Evolutionary conservation across 2,888 invertebrate species (phyloP).

Genomic region (Apodemia hepburni): DNA sequence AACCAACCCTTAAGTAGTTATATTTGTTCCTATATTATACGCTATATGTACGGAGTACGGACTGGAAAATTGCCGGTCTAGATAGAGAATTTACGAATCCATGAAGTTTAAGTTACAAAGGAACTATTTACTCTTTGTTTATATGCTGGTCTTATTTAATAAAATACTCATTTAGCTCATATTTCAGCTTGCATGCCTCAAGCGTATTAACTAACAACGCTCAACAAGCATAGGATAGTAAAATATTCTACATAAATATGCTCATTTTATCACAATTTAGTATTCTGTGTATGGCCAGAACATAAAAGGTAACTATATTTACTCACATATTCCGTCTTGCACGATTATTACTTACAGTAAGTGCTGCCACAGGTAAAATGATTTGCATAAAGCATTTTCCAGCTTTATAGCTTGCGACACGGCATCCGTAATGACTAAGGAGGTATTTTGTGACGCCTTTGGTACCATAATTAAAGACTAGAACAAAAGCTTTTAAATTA

Average conservation of each 20-base stretch:
- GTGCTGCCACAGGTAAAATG: constrained; percentile 43
- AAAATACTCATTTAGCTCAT: background rate
- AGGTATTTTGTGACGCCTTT: constrained; percentile 66
- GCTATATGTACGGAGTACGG: too few species aligned
- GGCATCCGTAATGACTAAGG: constrained; percentile 68
- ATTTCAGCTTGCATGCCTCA: background rate
- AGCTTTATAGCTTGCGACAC: constrained; percentile 66
- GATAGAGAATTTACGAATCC: too few species aligned
- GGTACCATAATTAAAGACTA: constrained; percentile 60
- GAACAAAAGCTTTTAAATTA: constrained; percentile 59
- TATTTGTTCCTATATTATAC: too few species aligned
- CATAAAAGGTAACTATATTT: constrained; percentile 32
- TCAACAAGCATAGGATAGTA: background rate
- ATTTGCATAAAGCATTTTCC: constrained; percentile 68
- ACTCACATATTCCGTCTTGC: constrained; percentile 33
- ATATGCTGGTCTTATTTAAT: background rate
- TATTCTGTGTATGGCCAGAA: constrained; percentile 16
- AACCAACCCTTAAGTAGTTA: too few species aligned
- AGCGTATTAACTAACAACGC: background rate
- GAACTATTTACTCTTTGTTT: too few species aligned
- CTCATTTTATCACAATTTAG: background rate
- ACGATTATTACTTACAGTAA: constrained; percentile 39
- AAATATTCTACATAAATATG: background rate
- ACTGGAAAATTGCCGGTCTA: too few species aligned
- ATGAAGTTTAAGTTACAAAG: too few species aligned